Conservation (phyloP, 2,888 invertebrate genomes). For the Petrolisthes cinctipes region DNA sequence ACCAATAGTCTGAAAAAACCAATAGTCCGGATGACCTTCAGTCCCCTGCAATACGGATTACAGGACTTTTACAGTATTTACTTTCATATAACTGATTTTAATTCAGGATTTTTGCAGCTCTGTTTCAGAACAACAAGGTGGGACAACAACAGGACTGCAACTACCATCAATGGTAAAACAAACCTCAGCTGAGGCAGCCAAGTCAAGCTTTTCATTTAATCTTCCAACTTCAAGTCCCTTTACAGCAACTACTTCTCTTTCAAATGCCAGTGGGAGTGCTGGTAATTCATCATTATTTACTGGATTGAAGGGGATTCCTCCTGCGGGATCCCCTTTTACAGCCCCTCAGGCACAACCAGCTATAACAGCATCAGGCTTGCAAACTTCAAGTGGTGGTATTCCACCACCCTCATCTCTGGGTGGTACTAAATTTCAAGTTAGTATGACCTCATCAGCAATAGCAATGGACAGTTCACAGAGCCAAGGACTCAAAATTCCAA, state of each 20-base stretch:
- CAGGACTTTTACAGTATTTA: not conserved
- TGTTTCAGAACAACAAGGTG: not conserved
- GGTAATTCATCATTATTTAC: conserved; percentile 9
- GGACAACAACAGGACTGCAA: not conserved
- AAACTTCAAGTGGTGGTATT: not conserved
- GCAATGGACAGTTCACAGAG: not conserved
- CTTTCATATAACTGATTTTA: not conserved
- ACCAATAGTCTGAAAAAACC: no score
- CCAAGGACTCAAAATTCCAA: conserved; percentile 17
- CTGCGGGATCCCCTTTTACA: not conserved
- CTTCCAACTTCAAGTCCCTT: conserved; percentile 2
- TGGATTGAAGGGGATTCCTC: not conserved
- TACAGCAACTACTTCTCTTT: not conserved
- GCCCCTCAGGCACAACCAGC: not conserved
- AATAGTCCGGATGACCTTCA: no score
- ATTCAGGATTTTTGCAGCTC: not conserved
- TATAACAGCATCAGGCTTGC: conserved; percentile 2
- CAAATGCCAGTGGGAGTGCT: conserved; percentile 2
- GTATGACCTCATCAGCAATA: conserved; percentile 3
- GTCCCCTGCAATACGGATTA: no score
- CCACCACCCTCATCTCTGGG: conserved; percentile 13
- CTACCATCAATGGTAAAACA: not conserved
- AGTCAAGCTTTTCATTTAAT: conserved; percentile 4
- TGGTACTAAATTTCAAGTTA: not conserved
- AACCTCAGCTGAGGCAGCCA: not conserved